Evolutionary conservation across 2,797 vertebrate species (phyloP), one percentile per base, ranked within the genome.

Genomic region (Coilia nasus): DNA sequence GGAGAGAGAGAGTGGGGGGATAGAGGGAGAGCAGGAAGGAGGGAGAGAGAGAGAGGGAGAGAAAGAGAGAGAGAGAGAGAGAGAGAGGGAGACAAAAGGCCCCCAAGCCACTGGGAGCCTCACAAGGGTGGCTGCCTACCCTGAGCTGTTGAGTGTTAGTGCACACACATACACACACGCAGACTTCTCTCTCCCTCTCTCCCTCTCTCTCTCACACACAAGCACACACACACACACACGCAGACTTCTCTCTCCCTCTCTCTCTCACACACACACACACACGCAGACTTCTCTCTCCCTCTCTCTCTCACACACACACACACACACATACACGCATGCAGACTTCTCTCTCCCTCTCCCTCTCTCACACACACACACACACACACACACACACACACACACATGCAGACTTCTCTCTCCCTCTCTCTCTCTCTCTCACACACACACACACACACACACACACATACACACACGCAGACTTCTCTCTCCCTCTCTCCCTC

Each of bases 81-180:
- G 57, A 59, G 14, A n/a, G 3, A 21, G 57, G 2, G 57, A 3
- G 57, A 59, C 0, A 59, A 86, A 90, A 89, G 89, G 92, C 94
- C 93, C 92, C 87, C 89, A 78, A 93, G 93, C 93, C 93, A 92
- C 92, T 92, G 50, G 91, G 88, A 92, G 90, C 90, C 92, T 92
- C 86, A 82, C 91, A 91, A 91, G 89, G 91, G 89, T 90, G 93
- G 88, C 89, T 94, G 93, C 92, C 90, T 93, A 92, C 91, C 88
- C 87, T 91, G 90, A 93, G 91, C 92, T 89, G 90, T 78, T 17
- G 57, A 59, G 57, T 59, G 35, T 78, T 31, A 41, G 35, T 44
- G 35, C 62, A 64, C 62, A 64, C 62, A 12, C 62, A 64, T 11
- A 31, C 64, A 71, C 64, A 50, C 28, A 35, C 41, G 86, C 83